Evolutionary conservation across 2,888 invertebrate genomes (phyloP), one percentile per base, ranked within the genome.

Genomic region (Hypolimnas misippus): DNA sequence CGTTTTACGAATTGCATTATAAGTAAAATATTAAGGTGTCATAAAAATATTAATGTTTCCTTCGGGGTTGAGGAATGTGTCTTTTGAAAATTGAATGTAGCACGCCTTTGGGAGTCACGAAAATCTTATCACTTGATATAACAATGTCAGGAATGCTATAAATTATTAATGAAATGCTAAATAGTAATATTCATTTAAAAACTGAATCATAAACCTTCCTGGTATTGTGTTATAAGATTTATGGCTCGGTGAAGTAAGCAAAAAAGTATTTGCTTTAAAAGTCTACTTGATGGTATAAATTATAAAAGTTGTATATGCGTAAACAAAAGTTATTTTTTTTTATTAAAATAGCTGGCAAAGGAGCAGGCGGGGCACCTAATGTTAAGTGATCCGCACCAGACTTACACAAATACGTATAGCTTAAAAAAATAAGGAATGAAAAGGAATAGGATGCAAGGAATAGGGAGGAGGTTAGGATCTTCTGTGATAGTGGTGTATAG

Each of bases 61-160:
- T 49, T 21, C 7, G 38, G 12, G 64, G 65, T 63, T 82, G 80
- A 80, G 75, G 66, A 75, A 75, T 74, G 72, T 76, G 77, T 75
- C 74, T 76, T 76, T 63, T 59, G 62, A 58, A 68, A 79, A 81
- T 79, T 78, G 74, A 77, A 81, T 76, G 72, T 71, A 67, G 73
- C 70, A 73, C 71, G 70, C 73, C 68, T 62, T 46, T 67, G 75
- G 71, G 72, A 70, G 59, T 66, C 72, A 68, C 65, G 69, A 73
- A 73, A 74, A 70, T 74, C 73, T 83, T 83, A 83, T 82, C 79
- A 76, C 68, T 58, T 69, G 69, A 74, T 80, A 79, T 81, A 79
- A 79, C 75, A 76, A 77, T 79, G 75, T 76, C 79, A 76, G 74
- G 75, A 76, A 77, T 76, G 74, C 70, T 74, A 77, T 81, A 80